Base-by-base conservation (phyloP, 2,113 vertebrate genomes). In the Corythoichthys haematopterus region DNA sequence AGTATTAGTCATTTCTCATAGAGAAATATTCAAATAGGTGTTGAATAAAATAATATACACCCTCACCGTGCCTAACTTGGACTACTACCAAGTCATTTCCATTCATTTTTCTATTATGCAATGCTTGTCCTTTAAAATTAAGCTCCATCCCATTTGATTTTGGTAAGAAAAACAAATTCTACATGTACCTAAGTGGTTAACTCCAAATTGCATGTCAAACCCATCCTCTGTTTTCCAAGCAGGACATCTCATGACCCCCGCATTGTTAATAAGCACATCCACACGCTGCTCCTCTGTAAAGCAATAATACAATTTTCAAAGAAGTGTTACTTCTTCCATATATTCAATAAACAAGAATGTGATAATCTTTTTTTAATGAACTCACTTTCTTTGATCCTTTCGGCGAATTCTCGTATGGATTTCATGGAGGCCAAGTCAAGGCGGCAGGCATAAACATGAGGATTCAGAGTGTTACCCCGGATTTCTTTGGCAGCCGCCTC, bases 181-280 rank as follows among this genome's bases (percentile, higher is more conserved):
- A 43, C 6, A 43, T 84, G 66, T 80, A 95, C 94, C 94, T 71
- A 95, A 80, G 70, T 95, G 77, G 79, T 95, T 95, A 5, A 95
- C 94, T 0, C 94, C 94, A 53, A 95, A 87, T 87, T 95, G 94
- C 91, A 95, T 93, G 79, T 95, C 94, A 3, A 95, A 95, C 66
- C 93, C 92, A 0, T 95, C 93, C 60, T 94, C 91, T 0, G 94
- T 95, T 78, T 91, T 92, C 90, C 92, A 88, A 6, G 88, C 80
- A 0, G 94, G 94, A 81, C 94, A 95, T 56, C 92, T 89, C 94
- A 95, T 95, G 65, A 95, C 90, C 0, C 91, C 94, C 0, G 94
- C 94, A 0, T 95, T 95, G 79, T 95, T 95, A 71, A 95, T 85
- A 57, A 95, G 88, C 10, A 94, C 1, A 37, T 95, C 91, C 70